Evolutionary conservation across 2,888 invertebrate genomes (phyloP).

Genomic region (Petrophora chlorosata): DNA sequence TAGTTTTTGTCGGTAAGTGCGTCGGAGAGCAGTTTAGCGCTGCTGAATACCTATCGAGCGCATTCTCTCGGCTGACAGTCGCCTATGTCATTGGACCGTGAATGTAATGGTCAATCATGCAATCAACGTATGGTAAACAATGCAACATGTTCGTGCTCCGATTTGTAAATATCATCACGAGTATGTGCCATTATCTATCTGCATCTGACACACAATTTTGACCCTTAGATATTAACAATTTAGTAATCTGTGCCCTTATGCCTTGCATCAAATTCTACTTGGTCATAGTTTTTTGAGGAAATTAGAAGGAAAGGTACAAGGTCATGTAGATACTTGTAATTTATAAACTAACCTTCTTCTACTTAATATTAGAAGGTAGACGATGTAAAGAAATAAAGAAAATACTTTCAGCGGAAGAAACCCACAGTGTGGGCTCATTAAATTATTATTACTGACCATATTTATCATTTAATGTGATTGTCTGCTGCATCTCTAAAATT

Average conservation of each 20-base stretch:
- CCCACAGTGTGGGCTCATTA: too few relatives aligned
- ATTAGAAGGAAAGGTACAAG: too few relatives aligned
- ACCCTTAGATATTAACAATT: constrained; percentile 1
- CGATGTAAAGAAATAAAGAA: too few relatives aligned
- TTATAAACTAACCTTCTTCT: constrained; percentile 9
- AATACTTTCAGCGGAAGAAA: too few relatives aligned
- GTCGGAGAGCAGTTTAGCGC: constrained; percentile 12
- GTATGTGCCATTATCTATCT: constrained; percentile 8
- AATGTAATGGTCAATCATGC: constrained; percentile 37
- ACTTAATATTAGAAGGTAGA: constrained; percentile 3
- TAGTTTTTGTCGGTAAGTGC: constrained; percentile 53
- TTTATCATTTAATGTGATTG: too few relatives aligned
- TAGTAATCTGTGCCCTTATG: too few relatives aligned
- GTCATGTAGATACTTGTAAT: too few relatives aligned
- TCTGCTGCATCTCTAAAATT: too few relatives aligned
- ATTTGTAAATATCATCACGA: constrained; percentile 57
- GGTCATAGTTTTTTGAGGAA: background rate
- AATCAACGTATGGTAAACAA: constrained; percentile 59
- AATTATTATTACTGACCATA: too few relatives aligned
- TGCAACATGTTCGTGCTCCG: constrained; percentile 65
- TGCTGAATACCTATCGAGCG: constrained; percentile 19
- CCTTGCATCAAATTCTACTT: background rate
- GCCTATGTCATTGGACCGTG: constrained; percentile 32
- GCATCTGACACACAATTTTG: constrained; percentile 23
- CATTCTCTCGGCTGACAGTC: constrained; percentile 32